Evolutionary conservation across 2,888 invertebrate genomes (phyloP), one percentile per base, ranked within the genome.

Genomic region (Ganaspis brasiliensis): DNA sequence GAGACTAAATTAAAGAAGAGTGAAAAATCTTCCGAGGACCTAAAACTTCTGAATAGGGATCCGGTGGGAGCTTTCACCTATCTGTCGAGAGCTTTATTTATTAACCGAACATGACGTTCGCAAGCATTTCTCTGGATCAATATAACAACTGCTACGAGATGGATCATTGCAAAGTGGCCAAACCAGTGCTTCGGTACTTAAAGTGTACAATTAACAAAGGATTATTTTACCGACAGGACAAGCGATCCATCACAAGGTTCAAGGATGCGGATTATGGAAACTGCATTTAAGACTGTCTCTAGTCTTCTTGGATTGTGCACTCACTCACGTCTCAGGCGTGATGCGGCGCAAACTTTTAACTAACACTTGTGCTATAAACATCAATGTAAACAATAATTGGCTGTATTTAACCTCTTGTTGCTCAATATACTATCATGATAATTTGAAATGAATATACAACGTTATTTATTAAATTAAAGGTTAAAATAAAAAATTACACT

Each of bases 11-110:
- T 57, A 12, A 52, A 52, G 19, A 73, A 77, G 57, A 74, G 73
- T 40, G 67, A 72, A 37, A 21, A 3, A 19, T 57, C 49, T 24
- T 52, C 45, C 0, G 63, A 77, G 8, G 73, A 70, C 6, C 16
- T 24, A 10, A 67, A 57, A 24, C 14, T 57, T 2, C 77, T 77
- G 19, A 76, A 78, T 21, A 57, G 72, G 37, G 73, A 77, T 49
- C 56, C 78, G 52, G 57, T 80, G 9, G 80, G 80, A 19, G 57
- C 75, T 0, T 49, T 81, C 10, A 79, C 77, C 57, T 81, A 81
- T 14, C 49, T 78, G 9, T 76, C 76, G 6, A 71, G 73, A n/a
- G 72, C 67, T 35, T 77, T 77, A n/a, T n/a, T n/a, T n/a, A n/a
- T 14, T 63, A 77, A 10, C 81, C 79, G 2, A 77, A 76, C 40